phyloP scores from a whole-genome alignment of 1,140 invertebrate species.

The Magallana ariakensis region DNA sequence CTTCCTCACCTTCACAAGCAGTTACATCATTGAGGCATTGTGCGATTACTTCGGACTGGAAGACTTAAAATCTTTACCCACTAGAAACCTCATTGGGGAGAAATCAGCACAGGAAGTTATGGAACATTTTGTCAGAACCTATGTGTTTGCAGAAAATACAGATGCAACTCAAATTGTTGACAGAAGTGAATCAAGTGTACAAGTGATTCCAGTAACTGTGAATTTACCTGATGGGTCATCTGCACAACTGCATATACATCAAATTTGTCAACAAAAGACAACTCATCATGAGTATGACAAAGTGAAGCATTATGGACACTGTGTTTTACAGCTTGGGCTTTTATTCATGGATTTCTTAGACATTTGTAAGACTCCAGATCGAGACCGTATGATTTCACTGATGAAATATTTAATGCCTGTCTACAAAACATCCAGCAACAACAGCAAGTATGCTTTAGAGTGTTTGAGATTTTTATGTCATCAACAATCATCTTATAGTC shows the following conservation, averaged over 20 bases:
- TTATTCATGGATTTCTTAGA: constrained; percentile 22
- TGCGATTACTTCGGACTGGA: constrained; percentile 30
- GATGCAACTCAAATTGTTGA: background rate
- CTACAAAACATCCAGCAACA: background rate
- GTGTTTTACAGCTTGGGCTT: constrained; percentile 10
- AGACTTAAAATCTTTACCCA: background rate
- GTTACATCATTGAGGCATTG: constrained; percentile 13
- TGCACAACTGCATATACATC: no score
- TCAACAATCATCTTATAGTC: constrained; percentile 38
- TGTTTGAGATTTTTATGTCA: constrained; percentile 18
- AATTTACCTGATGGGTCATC: constrained; percentile 12
- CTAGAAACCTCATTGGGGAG: background rate
- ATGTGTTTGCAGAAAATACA: background rate
- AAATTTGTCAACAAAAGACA: no score
- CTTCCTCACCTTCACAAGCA: background rate
- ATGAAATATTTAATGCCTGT: constrained; percentile 29
- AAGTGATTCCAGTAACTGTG: background rate
- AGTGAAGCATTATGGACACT: constrained; percentile 22
- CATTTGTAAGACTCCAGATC: background rate
- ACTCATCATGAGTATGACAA: background rate
- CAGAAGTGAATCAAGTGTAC: background rate
- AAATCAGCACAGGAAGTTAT: background rate
- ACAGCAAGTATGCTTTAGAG: constrained; percentile 44
- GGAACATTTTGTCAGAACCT: background rate
- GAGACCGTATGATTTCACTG: background rate